Percentiles rank a stretch among this genome's conserved stretches.
Evolutionary conservation across 2,113 vertebrate genomes (phyloP).

Genomic region (Alosa alosa): DNA sequence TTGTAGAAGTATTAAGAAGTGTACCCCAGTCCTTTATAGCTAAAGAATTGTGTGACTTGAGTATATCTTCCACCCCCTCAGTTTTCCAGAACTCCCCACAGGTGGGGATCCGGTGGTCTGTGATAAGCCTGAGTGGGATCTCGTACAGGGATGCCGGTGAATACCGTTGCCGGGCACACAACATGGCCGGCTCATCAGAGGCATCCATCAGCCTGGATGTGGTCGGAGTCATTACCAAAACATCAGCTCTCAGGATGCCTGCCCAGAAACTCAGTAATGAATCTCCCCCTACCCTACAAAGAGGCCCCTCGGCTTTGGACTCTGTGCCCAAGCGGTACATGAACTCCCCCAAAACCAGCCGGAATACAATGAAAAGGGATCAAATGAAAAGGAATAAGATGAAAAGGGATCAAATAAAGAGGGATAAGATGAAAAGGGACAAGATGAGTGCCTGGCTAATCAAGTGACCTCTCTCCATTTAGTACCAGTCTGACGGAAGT

Average conservation of each 20-base stretch:
- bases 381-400: conserved; percentile 21
- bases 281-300: neutral
- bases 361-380: conserved; percentile 31
- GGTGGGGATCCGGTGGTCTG: conserved; percentile 87
- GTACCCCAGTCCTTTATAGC: no score
- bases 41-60: neutral
- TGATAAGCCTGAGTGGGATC: conserved; percentile 85
- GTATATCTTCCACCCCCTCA: conserved; percentile 50
- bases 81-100: conserved; percentile 88
- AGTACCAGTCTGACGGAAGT: neutral
- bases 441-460: neutral
- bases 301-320: neutral
- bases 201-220: conserved; percentile 84
- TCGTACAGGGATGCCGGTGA: conserved; percentile 88
- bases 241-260: conserved; percentile 43
- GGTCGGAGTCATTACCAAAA: conserved; percentile 70
- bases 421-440: conserved; percentile 28
- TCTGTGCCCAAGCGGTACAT: neutral
- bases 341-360: conserved; percentile 13
- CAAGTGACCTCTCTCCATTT: neutral
- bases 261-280: conserved; percentile 24
- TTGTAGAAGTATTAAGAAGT: neutral
- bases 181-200: conserved; percentile 85
- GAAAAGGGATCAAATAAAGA: conserved; percentile 17
- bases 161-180: conserved; percentile 89